These are phyloP conservation scores for Silurus aristotelis DNA, from an alignment of 2,797 vertebrate species.

Conservation along the genomic window DNA sequence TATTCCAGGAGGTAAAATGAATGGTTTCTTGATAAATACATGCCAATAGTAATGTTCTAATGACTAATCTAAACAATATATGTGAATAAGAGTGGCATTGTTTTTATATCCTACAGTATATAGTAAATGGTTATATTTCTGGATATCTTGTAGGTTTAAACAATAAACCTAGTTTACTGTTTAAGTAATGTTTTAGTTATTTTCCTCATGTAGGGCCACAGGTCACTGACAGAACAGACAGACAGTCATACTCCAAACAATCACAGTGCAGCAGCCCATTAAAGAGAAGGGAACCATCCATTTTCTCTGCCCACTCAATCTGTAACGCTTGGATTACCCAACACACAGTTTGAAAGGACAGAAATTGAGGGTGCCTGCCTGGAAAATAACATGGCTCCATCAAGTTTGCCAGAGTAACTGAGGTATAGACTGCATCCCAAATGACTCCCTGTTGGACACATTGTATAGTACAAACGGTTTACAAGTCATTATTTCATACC, in stretches of 20 bases:
- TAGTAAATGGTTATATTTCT: neutral
- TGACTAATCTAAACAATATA: neutral
- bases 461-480: neutral
- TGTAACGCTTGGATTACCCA: neutral
- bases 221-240: neutral
- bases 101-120: neutral
- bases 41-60: neutral
- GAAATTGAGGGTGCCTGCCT: constrained; percentile 24
- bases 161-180: neutral
- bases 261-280: constrained; percentile 21
- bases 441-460: neutral
- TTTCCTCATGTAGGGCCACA: neutral
- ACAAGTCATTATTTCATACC: constrained; percentile 1
- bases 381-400: constrained; percentile 20
- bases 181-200: neutral
- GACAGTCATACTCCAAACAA: constrained; percentile 1
- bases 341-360: neutral
- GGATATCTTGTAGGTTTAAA: neutral
- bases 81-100: neutral
- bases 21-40: constrained; percentile 7
- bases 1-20: neutral
- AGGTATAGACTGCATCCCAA: constrained; percentile 13
- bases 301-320: constrained; percentile 25
- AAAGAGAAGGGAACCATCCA: constrained; percentile 28
- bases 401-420: neutral